Conservation (phyloP, 2,888 invertebrate species). For the Cetonia aurata region DNA sequence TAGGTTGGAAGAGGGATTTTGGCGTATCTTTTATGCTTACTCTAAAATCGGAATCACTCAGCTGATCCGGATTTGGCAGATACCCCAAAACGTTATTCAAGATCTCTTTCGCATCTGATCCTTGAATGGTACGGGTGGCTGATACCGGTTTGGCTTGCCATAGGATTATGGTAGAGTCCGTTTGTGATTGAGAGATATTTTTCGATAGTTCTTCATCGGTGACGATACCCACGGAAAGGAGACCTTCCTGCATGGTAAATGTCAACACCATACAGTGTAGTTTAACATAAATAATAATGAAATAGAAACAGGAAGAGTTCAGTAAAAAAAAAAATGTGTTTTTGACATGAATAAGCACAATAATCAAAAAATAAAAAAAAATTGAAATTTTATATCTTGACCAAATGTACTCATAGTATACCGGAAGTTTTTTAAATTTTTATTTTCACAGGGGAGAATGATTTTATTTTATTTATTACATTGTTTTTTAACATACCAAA, state of each 20-base stretch:
- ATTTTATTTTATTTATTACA: no score
- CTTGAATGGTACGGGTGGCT: constrained; percentile 57
- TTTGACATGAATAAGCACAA: no score
- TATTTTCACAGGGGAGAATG: no score
- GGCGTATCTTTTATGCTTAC: constrained; percentile 65
- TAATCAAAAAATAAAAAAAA: no score
- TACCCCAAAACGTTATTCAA: constrained; percentile 71
- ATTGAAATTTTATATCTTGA: no score
- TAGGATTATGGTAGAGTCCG: constrained; percentile 59
- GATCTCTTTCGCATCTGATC: constrained; percentile 70
- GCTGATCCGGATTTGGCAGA: constrained; percentile 72
- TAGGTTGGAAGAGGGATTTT: background rate
- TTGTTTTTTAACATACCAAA: no score
- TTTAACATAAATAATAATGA: no score
- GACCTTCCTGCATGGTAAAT: constrained; percentile 64
- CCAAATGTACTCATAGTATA: no score
- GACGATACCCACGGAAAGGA: constrained; percentile 70
- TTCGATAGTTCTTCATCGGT: constrained; percentile 66
- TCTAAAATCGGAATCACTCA: constrained; percentile 72
- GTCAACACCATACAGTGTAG: no score
- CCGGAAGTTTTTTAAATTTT: no score
- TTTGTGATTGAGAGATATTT: constrained; percentile 63
- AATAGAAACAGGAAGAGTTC: no score
- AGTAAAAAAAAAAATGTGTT: no score
- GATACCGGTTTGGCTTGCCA: constrained; percentile 58